Base-by-base conservation (phyloP, 2,888 invertebrate genomes). In the Drosophila anomalata region DNA sequence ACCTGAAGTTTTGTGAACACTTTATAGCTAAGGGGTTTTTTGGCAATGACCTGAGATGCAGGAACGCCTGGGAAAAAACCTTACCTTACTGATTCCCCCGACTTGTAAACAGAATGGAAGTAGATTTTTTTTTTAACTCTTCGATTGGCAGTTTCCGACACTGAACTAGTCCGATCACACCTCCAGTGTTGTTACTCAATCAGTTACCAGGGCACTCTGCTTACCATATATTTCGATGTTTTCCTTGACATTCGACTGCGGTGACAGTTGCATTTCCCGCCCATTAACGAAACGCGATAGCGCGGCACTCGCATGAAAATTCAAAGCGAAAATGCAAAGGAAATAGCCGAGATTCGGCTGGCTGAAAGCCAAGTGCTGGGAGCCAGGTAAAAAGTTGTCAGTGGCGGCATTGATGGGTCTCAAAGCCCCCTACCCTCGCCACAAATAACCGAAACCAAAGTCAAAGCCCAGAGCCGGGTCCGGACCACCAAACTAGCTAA, bases 401-500 rank as follows among this genome's bases (percentile, higher is more conserved):
- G 26, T 12, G 33, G 17, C 57, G 50, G 57, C 60, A 57, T 24
- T 31, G 47, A 48, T 57, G 61, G 61, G 57, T 51, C 41, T 8
- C 42, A 54, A 44, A 54, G 44, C 12, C 31, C 14, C 33, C 33
- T 1, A 12, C 12, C 12, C 12, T 9, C 29, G 4, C 33, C 11
- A 1, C 33, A 22, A 22, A 22, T 3, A 22, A 22, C 22, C 22
- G 55, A 26, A 39, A 6, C 8, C 39, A 39, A 33, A 33, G 24
- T 24, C 55, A 9, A 17, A 22, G 11, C 29, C 12, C 46, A 41
- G 53, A 5, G 6, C 14, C 31, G 53, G 8, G 6, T 24, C 31
- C 12, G 36, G 63, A 71, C 71, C 71, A 70, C 71, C 71, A 44
- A 59, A 62, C 71, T 53, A 70, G 70, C 74, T 74, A 78, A 78